Base-by-base conservation (phyloP, 2,888 invertebrate species). In the Cataglyphis cursor region DNA sequence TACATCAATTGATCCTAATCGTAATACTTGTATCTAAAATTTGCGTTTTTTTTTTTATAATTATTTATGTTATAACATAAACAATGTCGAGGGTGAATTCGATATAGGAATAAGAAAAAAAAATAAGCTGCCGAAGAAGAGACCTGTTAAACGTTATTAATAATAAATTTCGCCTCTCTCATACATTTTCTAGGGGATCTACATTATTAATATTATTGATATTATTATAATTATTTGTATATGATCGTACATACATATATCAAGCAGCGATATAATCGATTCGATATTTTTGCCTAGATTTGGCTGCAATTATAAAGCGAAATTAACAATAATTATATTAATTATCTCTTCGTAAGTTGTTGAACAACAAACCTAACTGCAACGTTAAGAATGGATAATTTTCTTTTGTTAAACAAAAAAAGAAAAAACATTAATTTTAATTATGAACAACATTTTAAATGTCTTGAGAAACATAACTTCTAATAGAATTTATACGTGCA, bases 1-100 rank as follows among this genome's bases (percentile, higher is more conserved):
- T 89, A 86, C 81, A 86, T 90, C 90, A 87, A 90, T 90, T 87
- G 90, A 90, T 90, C 86, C 89, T 83, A 48, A 70, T 24, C 64
- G 28, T 81, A 83, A 62, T 82, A 84, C 81, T 64, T 73, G 68
- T 54, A 48, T 85, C 78, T 76, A 44, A 86, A 83, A 85, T 85
- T 88, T 81, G 35, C 81, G 84, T 78, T 51, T 51, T 74, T 81
- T 91, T 87, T 83, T 82, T 82, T 78, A 86, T 86, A 87, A 87
- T 90, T 89, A 88, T 87, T 90, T 90, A 85, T 90, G 85, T 85
- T 87, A 64, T 57, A 72, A 85, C 82, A 61, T 62, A 57, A 54
- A 68, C 21, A 1, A 1, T 15, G 76, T 75, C 76, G 65, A 66
- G 18, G 10, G 73, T 57, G 73, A 81, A 87, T 83, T 76, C 57